Conservation (phyloP, 2,797 vertebrate species). For the Hippopotamyrus pictus region DNA sequence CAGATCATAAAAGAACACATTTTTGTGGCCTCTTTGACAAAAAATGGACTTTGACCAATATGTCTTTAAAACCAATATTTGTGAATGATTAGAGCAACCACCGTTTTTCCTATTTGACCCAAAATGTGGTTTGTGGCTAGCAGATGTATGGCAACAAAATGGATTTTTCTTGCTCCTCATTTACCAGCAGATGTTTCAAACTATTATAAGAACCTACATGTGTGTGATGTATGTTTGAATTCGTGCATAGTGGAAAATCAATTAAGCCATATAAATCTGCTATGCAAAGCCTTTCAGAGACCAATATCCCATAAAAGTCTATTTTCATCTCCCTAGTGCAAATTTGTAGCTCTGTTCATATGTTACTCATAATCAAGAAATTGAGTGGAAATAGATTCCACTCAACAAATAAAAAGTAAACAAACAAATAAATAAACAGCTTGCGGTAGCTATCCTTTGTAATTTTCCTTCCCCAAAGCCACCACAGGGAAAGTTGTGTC, state of each 20-base stretch:
- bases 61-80: constrained; percentile 86
- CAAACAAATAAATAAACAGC: not conserved
- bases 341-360: not conserved
- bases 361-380: not conserved
- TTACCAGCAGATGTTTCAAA: constrained; percentile 78
- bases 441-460: not conserved
- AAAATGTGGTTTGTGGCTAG: constrained; percentile 68
- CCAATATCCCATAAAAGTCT: not conserved
- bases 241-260: not conserved
- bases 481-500: not conserved
- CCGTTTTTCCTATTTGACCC: constrained; percentile 75
- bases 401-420: not conserved
- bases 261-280: not conserved
- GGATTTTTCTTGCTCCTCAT: constrained; percentile 80
- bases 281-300: not conserved
- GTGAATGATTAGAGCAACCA: constrained; percentile 78
- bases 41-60: constrained; percentile 78
- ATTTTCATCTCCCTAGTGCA: not conserved
- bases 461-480: not conserved
- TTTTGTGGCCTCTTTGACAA: constrained; percentile 77
- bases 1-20: constrained; percentile 70
- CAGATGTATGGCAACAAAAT: constrained; percentile 75
- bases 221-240: constrained; percentile 1
- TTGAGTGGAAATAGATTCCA: constrained; percentile 2
- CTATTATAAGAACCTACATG: constrained; percentile 60